Evolutionary conservation across 2,797 vertebrate genomes (phyloP), one percentile per base, ranked within the genome.

Genomic region (Bradypus variegatus): DNA sequence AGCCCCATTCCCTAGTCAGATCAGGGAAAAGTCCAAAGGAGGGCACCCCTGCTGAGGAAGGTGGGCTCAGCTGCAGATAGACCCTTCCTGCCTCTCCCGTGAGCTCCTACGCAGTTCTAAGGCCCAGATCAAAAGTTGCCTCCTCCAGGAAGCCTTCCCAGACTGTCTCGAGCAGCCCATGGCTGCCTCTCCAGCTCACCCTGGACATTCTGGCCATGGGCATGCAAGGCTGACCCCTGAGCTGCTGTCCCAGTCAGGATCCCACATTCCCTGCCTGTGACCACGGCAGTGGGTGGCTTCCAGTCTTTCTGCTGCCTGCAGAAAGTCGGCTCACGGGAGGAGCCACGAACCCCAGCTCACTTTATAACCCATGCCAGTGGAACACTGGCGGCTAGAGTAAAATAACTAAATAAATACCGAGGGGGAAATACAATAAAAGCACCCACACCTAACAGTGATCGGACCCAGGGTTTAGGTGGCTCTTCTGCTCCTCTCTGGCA

Each of bases 401-500:
- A 77, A 38, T 25, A 10, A 36, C 5, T 23, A 18, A 67, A 8
- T 67, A n/a, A 38, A 89, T 6, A 64, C 36, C 29, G 5, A 73
- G 38, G 14, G 50, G 48, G 25, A 8, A 33, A 77, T n/a, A 16
- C 48, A 15, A 0, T 1, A 29, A 31, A 79, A 29, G 69, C 14
- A 14, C 8, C 5, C 25, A 21, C 0, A 0, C 4, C 3, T 0
- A 19, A 8, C 1, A 8, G 33, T 29, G 62, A 16, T 3, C n/a
- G 29, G 3, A 29, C 15, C 2, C 2, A 13, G 29, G 8, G 2
- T 10, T 10, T 0, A 31, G 45, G 65, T 12, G 15, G 15, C 8
- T 27, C 0, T 9, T 1, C 23, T n/a, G 2, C 25, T 41, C 8
- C 23, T 8, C 31, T 0, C 0, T 10, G 4, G 67, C 3, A 1